Percentiles rank a stretch among this genome's conserved stretches.
Evolutionary conservation across 2,113 vertebrate species (phyloP).

Genomic region (Mormoops blainvillei): DNA sequence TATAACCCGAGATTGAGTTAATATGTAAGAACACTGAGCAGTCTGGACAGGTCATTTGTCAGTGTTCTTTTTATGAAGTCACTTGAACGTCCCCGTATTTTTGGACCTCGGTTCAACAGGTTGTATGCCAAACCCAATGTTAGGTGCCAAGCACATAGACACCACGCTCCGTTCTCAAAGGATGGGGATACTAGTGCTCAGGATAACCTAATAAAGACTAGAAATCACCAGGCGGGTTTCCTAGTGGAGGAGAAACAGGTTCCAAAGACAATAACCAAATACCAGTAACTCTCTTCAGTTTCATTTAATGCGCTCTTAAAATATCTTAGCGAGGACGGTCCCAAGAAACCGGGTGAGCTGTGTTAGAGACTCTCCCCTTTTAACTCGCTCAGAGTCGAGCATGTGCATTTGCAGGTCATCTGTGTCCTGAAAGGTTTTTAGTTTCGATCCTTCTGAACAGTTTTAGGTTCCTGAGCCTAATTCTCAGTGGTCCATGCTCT

Average conservation of each 20-base stretch:
- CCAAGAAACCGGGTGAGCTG: background rate
- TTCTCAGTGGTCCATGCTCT: constrained; percentile 19
- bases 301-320: background rate
- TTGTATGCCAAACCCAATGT: background rate
- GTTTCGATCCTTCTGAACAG: background rate
- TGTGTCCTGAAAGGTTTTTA: background rate
- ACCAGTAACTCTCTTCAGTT: background rate
- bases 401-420: constrained; percentile 8
- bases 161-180: background rate
- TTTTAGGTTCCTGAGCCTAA: background rate
- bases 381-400: background rate
- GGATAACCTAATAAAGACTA: background rate
- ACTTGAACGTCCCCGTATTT: background rate
- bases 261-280: background rate
- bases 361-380: background rate
- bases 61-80: background rate
- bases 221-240: background rate
- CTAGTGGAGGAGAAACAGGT: background rate
- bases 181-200: background rate
- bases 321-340: background rate
- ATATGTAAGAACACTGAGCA: background rate
- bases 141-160: background rate
- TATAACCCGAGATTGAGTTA: background rate
- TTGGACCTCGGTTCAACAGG: background rate
- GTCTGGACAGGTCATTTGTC: background rate